Percentiles rank a stretch among this genome's conserved stretches.
These are phyloP conservation scores for Pediacus dermestoides DNA, from an alignment of 2,888 invertebrate genomes.

Conservation along the genomic window DNA sequence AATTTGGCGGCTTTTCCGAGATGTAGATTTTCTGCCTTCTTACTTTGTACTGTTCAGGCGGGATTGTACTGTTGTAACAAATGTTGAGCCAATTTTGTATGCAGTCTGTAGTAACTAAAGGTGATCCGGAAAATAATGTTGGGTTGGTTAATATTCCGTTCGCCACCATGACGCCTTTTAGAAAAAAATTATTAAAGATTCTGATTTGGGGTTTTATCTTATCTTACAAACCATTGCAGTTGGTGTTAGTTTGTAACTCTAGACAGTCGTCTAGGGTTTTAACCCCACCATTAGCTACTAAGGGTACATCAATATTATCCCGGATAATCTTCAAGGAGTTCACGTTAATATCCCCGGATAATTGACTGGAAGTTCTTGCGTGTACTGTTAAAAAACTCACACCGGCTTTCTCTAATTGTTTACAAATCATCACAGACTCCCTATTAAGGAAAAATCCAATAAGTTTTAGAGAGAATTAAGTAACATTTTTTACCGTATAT, in stretches of 20 bases:
- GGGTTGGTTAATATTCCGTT: constrained; percentile 89
- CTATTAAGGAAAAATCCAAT: too few relatives aligned
- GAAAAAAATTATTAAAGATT: too few relatives aligned
- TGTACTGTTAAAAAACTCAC: constrained; percentile 87
- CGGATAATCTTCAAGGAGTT: constrained; percentile 69
- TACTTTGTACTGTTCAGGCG: constrained; percentile 25
- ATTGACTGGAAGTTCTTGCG: constrained; percentile 82
- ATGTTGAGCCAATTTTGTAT: constrained; percentile 78
- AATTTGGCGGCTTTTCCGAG: constrained; percentile 55
- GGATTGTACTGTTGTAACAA: constrained; percentile 54
- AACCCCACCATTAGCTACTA: constrained; percentile 92
- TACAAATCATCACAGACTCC: constrained; percentile 76
- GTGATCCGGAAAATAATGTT: constrained; percentile 73
- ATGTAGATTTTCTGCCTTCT: constrained; percentile 24
- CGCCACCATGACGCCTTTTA: constrained; percentile 91
- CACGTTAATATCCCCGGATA: constrained; percentile 68
- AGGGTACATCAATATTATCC: constrained; percentile 70
- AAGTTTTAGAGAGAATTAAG: too few relatives aligned
- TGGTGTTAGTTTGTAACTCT: constrained; percentile 61
- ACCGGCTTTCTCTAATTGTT: constrained; percentile 79
- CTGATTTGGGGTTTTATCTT: too few relatives aligned
- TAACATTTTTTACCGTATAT: too few relatives aligned
- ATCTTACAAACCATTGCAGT: constrained; percentile 61
- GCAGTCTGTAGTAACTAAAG: constrained; percentile 69
- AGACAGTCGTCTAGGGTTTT: constrained; percentile 70